Evolutionary conservation across 2,888 invertebrate species (phyloP).

Genomic region (Phrixothrix hirtus): DNA sequence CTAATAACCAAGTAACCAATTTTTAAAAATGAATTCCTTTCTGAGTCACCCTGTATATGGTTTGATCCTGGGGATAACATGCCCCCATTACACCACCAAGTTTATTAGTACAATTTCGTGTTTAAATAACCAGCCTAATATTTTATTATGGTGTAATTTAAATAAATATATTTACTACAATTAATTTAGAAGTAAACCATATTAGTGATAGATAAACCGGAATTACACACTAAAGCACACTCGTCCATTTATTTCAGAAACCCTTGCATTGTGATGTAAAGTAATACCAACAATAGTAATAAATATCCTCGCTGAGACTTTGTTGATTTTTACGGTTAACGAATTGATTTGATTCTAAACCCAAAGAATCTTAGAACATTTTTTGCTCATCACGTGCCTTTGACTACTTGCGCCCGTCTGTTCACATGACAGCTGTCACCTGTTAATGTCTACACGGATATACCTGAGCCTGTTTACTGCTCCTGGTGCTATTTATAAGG

Average conservation of each 20-base stretch:
- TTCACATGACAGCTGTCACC: conserved; percentile 27
- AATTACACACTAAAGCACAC: too few relatives aligned
- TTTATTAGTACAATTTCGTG: too few relatives aligned
- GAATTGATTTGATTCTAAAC: conserved; percentile 10
- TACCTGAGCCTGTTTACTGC: conserved; percentile 29
- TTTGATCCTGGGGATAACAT: too few relatives aligned
- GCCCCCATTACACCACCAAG: too few relatives aligned
- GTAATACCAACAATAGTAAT: neutral
- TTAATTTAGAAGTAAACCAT: neutral
- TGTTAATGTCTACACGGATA: conserved; percentile 28
- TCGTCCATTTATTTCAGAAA: neutral
- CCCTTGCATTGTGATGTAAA: too few relatives aligned
- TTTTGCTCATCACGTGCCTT: conserved; percentile 15
- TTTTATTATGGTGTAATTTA: too few relatives aligned
- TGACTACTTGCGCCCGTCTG: conserved; percentile 17
- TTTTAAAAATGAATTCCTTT: too few relatives aligned
- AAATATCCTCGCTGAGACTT: neutral
- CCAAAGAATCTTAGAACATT: conserved; percentile 3
- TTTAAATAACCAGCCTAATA: too few relatives aligned
- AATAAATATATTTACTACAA: too few relatives aligned
- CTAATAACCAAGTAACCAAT: too few relatives aligned
- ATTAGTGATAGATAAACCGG: too few relatives aligned
- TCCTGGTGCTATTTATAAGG: conserved; percentile 28
- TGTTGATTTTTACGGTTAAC: neutral
- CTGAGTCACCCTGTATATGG: too few relatives aligned